Base-by-base conservation (phyloP, 2,888 invertebrate species). In the Chelonus formosanus region DNA sequence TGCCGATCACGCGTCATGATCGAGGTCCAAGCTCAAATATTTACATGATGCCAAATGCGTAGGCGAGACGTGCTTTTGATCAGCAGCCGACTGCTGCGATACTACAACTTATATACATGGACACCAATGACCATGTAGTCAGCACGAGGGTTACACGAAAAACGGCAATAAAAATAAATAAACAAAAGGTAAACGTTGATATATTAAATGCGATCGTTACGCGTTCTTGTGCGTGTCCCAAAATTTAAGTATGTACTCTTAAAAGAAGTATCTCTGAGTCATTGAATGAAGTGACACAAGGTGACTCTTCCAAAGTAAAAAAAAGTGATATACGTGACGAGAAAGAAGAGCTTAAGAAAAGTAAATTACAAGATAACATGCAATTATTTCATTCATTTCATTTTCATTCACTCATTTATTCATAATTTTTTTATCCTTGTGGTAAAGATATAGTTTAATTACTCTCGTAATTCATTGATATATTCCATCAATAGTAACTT, bases 31-130 rank as follows among this genome's bases (percentile, higher is more conserved):
- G 58, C 67, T 59, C 44, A 43, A 52, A 43, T 52, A 63, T 61
- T 45, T 65, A 65, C 61, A 67, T 75, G 77, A 82, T 79, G 80
- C 82, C 74, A 72, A 74, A 76, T 79, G 82, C 82, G 82, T 83
- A 83, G 81, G 80, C 77, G 80, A 77, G 78, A 83, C 82, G 83
- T 82, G 83, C 82, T 80, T 83, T 79, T 83, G 83, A 83, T 82
- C 80, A 74, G 73, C 71, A 68, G 79, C 82, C 83, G 83, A 75
- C 76, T 70, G 71, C 72, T 71, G 67, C 59, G 64, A n/a, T 52
- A 45, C 45, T 57, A 54, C 47, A 40, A 63, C 31, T 31, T 47
- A 34, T 52, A 67, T 43, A 35, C 35, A 32, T 53, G 57, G 45
- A 56, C 43, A 57, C 44, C n/a, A 10, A 34, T 35, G 7, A 59